A percentile compares a stretch with the other conserved stretches of the same genome.
Evolutionary conservation across 1,140 invertebrate genomes (phyloP).

Genomic region (Reticulitermes speratus): DNA sequence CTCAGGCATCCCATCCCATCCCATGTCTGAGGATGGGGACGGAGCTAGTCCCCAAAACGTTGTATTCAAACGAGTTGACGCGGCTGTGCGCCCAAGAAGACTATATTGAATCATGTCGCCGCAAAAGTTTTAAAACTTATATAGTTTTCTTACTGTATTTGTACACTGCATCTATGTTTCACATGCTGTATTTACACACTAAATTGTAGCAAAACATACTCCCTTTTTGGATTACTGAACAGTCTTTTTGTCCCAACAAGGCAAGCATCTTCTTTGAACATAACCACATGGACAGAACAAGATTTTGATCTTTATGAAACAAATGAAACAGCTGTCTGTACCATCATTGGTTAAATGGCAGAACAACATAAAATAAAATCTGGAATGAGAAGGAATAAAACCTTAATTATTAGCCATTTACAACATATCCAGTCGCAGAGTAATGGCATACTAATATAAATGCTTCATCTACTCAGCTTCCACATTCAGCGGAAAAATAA

Average conservation of each 20-base stretch:
- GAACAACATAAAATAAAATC: not conserved
- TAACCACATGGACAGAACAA: not conserved
- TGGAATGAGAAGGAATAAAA: not conserved
- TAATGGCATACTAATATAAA: not conserved
- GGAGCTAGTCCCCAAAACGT: too few relatives aligned
- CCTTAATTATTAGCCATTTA: not conserved
- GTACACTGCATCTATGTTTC: not conserved
- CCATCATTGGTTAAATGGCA: not conserved
- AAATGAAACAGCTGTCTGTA: not conserved
- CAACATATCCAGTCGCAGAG: not conserved
- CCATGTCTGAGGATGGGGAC: too few relatives aligned
- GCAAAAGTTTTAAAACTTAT: too few relatives aligned
- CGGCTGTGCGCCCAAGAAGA: too few relatives aligned
- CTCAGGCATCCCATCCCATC: too few relatives aligned
- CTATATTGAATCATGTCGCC: too few relatives aligned
- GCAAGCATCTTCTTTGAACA: not conserved
- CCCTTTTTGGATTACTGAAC: not conserved
- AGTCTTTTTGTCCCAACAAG: not conserved
- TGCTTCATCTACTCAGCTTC: not conserved
- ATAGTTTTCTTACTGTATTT: constrained; percentile 9
- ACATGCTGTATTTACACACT: not conserved
- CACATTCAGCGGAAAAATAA: not conserved
- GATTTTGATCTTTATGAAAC: constrained; percentile 13
- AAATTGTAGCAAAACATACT: not conserved
- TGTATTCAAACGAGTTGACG: too few relatives aligned